phyloP scores from a whole-genome alignment of 2,888 invertebrate genomes.

The Fragum sueziense region DNA sequence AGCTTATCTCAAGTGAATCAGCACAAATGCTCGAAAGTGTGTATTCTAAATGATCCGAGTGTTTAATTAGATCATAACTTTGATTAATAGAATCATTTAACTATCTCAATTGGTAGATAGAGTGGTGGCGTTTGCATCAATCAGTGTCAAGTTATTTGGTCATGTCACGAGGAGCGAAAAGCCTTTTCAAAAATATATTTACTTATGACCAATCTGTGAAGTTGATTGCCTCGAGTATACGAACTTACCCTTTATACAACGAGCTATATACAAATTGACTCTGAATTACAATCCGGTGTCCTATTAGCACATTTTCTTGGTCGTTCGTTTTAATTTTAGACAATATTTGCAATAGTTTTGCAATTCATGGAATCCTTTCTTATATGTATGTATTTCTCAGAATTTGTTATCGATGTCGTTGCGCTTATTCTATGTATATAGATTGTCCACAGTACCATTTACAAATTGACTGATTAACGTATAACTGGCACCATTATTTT shows the following conservation, averaged over 20 bases:
- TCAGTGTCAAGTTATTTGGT: conserved; percentile 56
- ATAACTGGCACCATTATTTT: too few relatives aligned
- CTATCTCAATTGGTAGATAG: conserved; percentile 33
- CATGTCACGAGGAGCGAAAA: conserved; percentile 48
- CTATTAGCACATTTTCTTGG: background rate
- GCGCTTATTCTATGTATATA: too few relatives aligned
- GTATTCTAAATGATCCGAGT: conserved; percentile 1
- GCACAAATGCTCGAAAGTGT: conserved; percentile 14
- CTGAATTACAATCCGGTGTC: background rate
- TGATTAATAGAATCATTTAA: conserved; percentile 21
- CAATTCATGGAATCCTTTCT: background rate
- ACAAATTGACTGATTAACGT: too few relatives aligned
- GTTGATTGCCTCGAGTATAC: conserved; percentile 15
- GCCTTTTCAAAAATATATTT: conserved; percentile 55
- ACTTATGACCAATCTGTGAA: conserved; percentile 45
- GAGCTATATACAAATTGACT: too few relatives aligned
- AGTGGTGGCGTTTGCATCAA: conserved; percentile 39
- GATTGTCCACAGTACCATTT: too few relatives aligned
- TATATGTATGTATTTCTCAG: background rate
- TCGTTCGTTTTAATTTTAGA: background rate
- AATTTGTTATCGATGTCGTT: too few relatives aligned
- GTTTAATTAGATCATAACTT: conserved; percentile 27
- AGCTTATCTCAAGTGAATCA: conserved; percentile 26
- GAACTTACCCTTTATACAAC: background rate
- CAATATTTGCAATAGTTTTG: background rate